A percentile compares a stretch with the other conserved stretches of the same genome.
Conservation (phyloP, 1,140 invertebrate species). For the Samia ricini region DNA sequence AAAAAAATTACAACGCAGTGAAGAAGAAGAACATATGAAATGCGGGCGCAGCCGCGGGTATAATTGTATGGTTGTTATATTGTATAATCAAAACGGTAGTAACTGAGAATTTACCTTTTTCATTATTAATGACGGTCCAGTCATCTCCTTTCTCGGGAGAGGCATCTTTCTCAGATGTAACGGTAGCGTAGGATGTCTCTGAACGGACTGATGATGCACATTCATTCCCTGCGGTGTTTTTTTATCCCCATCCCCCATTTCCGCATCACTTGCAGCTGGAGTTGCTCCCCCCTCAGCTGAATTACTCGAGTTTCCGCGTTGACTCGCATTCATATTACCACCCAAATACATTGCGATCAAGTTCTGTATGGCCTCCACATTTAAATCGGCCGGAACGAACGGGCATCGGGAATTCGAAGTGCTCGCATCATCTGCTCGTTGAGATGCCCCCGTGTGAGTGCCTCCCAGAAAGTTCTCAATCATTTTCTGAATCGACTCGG, state of each 20-base stretch:
- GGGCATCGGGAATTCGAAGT: neutral
- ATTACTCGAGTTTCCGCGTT: neutral
- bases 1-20: too few relatives aligned
- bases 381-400: neutral
- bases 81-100: too few relatives aligned
- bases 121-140: conserved; percentile 65
- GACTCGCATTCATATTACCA: neutral
- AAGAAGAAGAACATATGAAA: too few relatives aligned
- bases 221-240: conserved; percentile 16
- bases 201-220: neutral
- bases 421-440: neutral
- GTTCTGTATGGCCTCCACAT: neutral
- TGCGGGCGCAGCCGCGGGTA: too few relatives aligned
- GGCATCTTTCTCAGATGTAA: conserved; percentile 32
- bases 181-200: conserved; percentile 3
- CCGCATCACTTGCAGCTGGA: neutral
- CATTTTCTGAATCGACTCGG: neutral
- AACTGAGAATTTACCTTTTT: conserved; percentile 57
- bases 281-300: neutral
- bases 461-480: neutral
- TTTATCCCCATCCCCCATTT: conserved; percentile 11
- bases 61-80: too few relatives aligned
- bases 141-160: conserved; percentile 57
- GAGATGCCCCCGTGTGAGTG: neutral
- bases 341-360: neutral